Evolutionary conservation across 2,113 vertebrate species (phyloP), one percentile per base, ranked within the genome.

Genomic region (Grammomys surdaster): DNA sequence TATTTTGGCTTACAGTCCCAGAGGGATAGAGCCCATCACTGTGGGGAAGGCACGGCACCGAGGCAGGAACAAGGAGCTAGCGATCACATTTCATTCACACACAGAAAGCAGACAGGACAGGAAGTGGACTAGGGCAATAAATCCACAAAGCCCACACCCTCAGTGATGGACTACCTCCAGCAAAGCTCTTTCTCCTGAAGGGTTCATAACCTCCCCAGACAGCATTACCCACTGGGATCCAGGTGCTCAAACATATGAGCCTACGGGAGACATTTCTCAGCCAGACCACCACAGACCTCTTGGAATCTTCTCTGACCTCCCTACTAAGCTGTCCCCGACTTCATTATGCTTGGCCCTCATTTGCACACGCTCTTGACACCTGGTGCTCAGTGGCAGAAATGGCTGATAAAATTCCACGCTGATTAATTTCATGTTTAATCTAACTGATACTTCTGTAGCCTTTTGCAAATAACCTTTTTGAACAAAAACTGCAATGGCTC

Each of bases 401-500:
- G 97, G 97, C 98, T 98, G 97, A 98, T 97, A 98, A 97, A 97
- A 97, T 98, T 98, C 97, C 98, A 98, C 75, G 96, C 97, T 98
- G 98, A 98, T 99, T 98, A 98, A 97, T 98, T 98, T 98, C 98
- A 98, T 98, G 98, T 98, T 98, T 98, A 98, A 99, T 98, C 98
- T 98, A 98, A 98, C 97, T 36, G 85, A 98, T 98, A 98, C 97
- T 98, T 98, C 97, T 97, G 96, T 98, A 98, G 97, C 97, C 95
- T 98, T 98, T 98, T 98, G 98, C 98, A 98, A 98, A 98, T 98
- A 98, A 98, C 98, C 98, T 98, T 98, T 98, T 98, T 98, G 98
- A 98, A 98, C 97, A 98, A 98, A 98, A 98, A 98, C 97, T 98
- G 98, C 98, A 98, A 97, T 88, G 96, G 98, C 98, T 98, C 98